Conservation (phyloP, 1,140 invertebrate species). For the Bathynomus jamesi region DNA sequence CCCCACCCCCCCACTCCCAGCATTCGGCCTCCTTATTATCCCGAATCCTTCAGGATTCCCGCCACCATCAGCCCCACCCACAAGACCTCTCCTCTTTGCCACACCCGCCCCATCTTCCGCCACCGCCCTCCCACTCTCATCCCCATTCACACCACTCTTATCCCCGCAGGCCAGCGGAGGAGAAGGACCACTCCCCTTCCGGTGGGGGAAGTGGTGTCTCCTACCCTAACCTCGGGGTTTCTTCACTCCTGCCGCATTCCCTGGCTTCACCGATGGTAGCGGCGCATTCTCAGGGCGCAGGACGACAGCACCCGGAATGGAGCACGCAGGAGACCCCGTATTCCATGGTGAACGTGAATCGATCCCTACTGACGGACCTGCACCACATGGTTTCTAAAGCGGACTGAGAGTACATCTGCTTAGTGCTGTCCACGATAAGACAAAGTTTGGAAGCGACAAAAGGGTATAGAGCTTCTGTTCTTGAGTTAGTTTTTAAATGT, state of each 20-base stretch:
- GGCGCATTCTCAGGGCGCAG: conserved; percentile 13
- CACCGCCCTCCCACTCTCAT: neutral
- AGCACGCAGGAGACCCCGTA: conserved; percentile 25
- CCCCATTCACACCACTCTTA: neutral
- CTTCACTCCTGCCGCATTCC: conserved; percentile 22
- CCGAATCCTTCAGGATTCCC: conserved; percentile 32
- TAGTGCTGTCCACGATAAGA: no score
- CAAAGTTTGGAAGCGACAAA: neutral
- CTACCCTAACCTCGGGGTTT: conserved; percentile 27
- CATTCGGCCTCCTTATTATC: conserved; percentile 33
- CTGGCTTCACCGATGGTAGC: conserved; percentile 21
- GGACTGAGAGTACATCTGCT: conserved; percentile 22
- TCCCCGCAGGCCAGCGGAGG: neutral
- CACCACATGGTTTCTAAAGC: conserved; percentile 31
- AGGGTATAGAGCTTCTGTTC: neutral
- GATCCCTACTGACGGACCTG: conserved; percentile 25
- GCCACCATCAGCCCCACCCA: conserved; percentile 25
- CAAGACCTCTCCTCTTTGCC: conserved; percentile 7
- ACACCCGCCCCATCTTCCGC: conserved; percentile 10
- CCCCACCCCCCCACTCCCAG: conserved; percentile 25
- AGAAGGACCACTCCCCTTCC: neutral
- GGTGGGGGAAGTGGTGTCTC: neutral
- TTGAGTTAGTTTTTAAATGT: neutral
- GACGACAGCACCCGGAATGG: conserved; percentile 20
- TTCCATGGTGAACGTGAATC: conserved; percentile 16